Evolutionary conservation across 2,797 vertebrate genomes (phyloP).

Genomic region (Chaunax sp.): DNA sequence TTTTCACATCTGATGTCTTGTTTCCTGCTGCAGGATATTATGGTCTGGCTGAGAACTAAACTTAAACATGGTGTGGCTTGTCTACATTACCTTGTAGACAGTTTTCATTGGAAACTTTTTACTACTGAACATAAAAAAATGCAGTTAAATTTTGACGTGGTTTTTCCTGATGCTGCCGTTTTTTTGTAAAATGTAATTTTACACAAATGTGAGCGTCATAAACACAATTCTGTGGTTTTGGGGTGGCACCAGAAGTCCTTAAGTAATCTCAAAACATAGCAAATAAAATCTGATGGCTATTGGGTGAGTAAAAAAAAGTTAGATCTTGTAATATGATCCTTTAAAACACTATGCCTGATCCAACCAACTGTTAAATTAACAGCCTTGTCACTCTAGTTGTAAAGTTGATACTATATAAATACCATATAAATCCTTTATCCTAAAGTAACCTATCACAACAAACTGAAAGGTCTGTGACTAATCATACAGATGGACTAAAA

Average conservation of each 20-base stretch:
- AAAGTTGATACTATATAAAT: no score
- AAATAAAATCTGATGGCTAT: not conserved
- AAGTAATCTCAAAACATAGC: not conserved
- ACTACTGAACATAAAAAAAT: constrained; percentile 10
- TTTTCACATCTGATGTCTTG: no score
- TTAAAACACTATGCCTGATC: not conserved
- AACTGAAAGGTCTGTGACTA: constrained; percentile 8
- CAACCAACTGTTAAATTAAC: constrained; percentile 9
- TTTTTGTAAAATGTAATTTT: not conserved
- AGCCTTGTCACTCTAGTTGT: not conserved
- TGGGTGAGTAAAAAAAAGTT: not conserved
- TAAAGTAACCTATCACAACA: constrained; percentile 3
- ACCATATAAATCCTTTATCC: no score
- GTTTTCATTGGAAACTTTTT: not conserved
- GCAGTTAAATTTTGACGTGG: not conserved
- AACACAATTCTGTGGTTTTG: not conserved
- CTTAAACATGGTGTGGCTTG: no score
- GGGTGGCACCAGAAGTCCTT: not conserved
- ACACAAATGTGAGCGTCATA: not conserved
- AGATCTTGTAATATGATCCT: not conserved
- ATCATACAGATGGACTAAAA: constrained; percentile 14
- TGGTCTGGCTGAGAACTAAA: no score
- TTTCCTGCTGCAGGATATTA: no score
- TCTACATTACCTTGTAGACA: no score
- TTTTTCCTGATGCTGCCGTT: not conserved